Evolutionary conservation across 2,113 vertebrate species (phyloP), one percentile per base, ranked within the genome.

Genomic region (Dinomys branickii): DNA sequence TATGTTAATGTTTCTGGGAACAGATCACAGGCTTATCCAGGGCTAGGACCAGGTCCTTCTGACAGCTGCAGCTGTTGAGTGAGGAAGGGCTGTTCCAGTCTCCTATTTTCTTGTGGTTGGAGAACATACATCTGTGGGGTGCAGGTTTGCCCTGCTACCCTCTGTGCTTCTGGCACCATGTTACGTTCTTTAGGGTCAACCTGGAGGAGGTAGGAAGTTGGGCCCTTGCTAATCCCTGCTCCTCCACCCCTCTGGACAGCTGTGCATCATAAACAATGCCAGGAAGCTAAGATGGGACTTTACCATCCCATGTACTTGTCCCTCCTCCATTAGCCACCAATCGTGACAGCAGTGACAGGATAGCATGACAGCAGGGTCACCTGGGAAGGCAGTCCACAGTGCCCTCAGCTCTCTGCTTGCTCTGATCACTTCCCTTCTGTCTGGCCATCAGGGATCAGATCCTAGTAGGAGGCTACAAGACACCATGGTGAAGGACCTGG

Each of bases 1-100:
- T 47, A 82, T 73, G 90, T 88, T 90, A 59, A 59, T 24, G 7
- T 77, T 52, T 84, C 95, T 33, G 47, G 90, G 90, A 96, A 78
- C 17, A 81, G 89, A 65, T 73, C 90, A 24, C 38, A n/a, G 93
- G 80, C 33, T 8, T 33, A 24, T 0, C 8, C 28, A 89, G 94
- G 92, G 7, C 61, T 0, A 0, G 75, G 86, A 88, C 93, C 71
- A 75, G 33, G 38, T 78, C 44, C 87, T 97, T 73, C 59, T 71
- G 52, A 75, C 95, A 88, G 82, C 81, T 94, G 38, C 73, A 94
- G 95, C 0, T 88, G 52, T 9, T 33, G 82, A n/a, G 5, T 44
- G 13, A 91, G 75, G 26, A 83, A 61, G 30, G 54, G 5, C 63
- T 58, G 47, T 14, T n/a, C 41, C 3, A 2, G 17, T 47, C 41